phyloP scores from a whole-genome alignment of 2,888 invertebrate species.

The Drosophila siamana region DNA sequence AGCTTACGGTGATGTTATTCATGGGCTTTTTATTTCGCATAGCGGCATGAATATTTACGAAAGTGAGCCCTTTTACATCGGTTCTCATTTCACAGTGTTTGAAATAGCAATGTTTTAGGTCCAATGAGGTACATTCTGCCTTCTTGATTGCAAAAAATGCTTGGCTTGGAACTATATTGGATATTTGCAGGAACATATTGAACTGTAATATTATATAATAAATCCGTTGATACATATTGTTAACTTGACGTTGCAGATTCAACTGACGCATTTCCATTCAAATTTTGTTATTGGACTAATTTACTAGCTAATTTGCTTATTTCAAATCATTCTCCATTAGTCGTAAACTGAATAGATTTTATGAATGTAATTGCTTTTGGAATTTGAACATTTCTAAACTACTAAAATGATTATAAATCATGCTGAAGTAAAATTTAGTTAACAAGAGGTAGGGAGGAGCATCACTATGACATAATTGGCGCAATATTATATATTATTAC shows the following conservation, averaged over 20 bases:
- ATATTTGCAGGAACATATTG: not conserved
- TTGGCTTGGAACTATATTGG: no score
- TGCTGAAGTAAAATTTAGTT: no score
- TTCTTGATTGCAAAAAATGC: not conserved
- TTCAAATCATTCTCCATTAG: not conserved
- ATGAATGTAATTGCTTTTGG: not conserved
- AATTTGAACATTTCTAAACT: not conserved
- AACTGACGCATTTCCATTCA: no score
- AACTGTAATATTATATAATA: not conserved
- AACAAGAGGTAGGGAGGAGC: no score
- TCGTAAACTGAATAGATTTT: not conserved
- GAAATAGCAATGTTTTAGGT: conserved; percentile 28
- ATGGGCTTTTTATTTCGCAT: conserved; percentile 36
- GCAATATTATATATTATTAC: no score
- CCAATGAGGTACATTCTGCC: conserved; percentile 38
- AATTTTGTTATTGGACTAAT: no score
- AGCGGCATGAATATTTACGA: conserved; percentile 24
- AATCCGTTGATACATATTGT: not conserved
- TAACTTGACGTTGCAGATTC: not conserved
- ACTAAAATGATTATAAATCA: no score
- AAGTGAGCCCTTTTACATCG: not conserved
- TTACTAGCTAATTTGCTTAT: not conserved
- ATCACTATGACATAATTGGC: not conserved
- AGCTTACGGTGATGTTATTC: conserved; percentile 51
- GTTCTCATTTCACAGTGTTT: conserved; percentile 38